Conservation (phyloP, 2,113 vertebrate species). For the Puffinus mauretanicus region DNA sequence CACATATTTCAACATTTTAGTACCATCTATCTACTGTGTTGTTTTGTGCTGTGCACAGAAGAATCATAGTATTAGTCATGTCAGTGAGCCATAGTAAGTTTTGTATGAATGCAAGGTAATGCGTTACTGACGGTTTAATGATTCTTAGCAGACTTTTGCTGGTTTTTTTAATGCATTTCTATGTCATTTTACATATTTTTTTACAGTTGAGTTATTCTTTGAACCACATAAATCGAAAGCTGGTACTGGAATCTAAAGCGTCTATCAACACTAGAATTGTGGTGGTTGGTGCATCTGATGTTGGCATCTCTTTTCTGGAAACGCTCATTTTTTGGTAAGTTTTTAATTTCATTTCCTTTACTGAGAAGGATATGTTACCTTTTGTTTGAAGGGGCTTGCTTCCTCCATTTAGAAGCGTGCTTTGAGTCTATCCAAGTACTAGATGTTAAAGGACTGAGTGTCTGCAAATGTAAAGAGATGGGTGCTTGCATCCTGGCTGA, state of each 20-base stretch:
- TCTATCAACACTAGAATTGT: slow-evolving; percentile 86
- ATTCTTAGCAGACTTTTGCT: not conserved
- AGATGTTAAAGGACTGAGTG: not conserved
- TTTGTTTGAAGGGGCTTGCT: not conserved
- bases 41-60: not conserved
- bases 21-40: not conserved
- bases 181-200: not conserved
- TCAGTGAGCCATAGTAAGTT: not conserved
- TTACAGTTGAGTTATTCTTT: slow-evolving; percentile 81
- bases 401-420: not conserved
- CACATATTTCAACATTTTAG: not conserved
- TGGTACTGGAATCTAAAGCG: slow-evolving; percentile 85
- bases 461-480: rapidly evolving
- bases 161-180: not conserved
- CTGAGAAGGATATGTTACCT: not conserved
- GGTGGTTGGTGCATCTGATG: slow-evolving; percentile 90
- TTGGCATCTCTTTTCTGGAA: slow-evolving; percentile 89
- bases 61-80: not conserved
- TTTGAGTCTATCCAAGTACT: not conserved
- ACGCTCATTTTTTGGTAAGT: slow-evolving; percentile 86
- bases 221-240: slow-evolving; percentile 86
- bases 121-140: not conserved
- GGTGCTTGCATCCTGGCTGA: not conserved
- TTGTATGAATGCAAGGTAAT: not conserved
- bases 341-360: not conserved